Base-by-base conservation (phyloP, 2,888 invertebrate genomes). In the Trachelus tabidus region DNA sequence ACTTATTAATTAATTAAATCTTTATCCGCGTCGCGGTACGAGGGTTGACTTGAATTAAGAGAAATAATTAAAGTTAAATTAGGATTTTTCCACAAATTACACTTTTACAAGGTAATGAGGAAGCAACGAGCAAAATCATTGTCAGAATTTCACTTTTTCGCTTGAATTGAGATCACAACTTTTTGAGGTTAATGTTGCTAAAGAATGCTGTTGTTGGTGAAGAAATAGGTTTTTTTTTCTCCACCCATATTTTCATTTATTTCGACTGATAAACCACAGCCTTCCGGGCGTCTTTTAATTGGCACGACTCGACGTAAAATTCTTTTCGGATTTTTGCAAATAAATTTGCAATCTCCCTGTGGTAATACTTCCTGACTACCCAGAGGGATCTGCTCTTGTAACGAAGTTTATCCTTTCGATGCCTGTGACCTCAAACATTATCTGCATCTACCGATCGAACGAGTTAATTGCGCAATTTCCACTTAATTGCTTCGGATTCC, bases 391-490 rank as follows among this genome's bases (percentile, higher is more conserved):
- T 56, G 23, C 56, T 56, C 56, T 56, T 23, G 56, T 56, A 56
- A 56, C 23, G 23, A 23, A 56, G 56, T 56, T 56, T 56, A 56
- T 9, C 56, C 56, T 56, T 56, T 56, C 56, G 23, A 23, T 23
- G 23, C 23, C 56, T 56, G 23, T 56, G 56, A 56, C 56, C 56
- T 56, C 56, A 56, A 56, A 56, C 56, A 56, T 56, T 56, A 56
- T 56, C 56, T 56, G 11, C 71, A 71, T 71, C 71, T 34, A 71
- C 71, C 71, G 71, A 71, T 71, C 71, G 71, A 31, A 23, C 71
- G 71, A 71, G 33, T 71, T 71, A 71, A 71, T 71, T 71, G 31
- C 31, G 31, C 71, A 71, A 71, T 31, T 34, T 71, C 71, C 71
- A 34, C 71, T 71, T 71, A 34, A 71, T 71, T 34, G 71, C 71